Base-by-base conservation (phyloP, 2,797 vertebrate genomes). In the Catharus ustulatus region DNA sequence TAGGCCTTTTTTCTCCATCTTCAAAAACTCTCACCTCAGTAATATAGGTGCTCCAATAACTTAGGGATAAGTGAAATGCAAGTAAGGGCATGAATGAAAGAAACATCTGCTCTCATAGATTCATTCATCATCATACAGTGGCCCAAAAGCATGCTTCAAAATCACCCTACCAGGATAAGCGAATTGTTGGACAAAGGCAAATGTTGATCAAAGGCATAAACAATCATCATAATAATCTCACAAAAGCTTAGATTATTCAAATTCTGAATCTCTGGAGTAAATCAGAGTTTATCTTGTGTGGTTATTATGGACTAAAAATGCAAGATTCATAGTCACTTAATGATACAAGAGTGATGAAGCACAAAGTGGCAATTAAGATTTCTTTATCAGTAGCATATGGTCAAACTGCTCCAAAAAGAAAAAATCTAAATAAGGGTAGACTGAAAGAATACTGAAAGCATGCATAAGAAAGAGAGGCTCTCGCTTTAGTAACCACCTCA, bases 161-260 rank as follows among this genome's bases (percentile, higher is more conserved):
- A 94, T 95, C 90, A 87, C 16, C 17, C 66, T 74, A 49, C 75
- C 68, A 84, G n/a, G 58, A 75, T 84, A 82, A 76, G 19, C 88
- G 52, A 55, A 81, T 19, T 76, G 52, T 71, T 22, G 43, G n/a
- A 77, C 29, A 73, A 90, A 94, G 52, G 43, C 23, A 97, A 93
- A 69, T 12, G 51, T 95, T 94, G 68, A 96, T 92, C 83, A 86
- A 88, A 92, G 22, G 16, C 63, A 62, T 78, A 89, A 58, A 51
- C 9, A 83, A 58, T 51, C 12, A 85, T 93, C 61, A 73, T 78
- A 52, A 93, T 84, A 95, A 55, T 23, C 27, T 58, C 58, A 82
- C 45, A 73, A 87, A 96, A 96, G 57, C 38, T 92, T 96, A 86
- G 15, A 36, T 84, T 89, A 75, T 64, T 90, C 63, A 78, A 95